phyloP scores from a whole-genome alignment of 2,888 invertebrate genomes.

The Himalopsyche kuldschensis region DNA sequence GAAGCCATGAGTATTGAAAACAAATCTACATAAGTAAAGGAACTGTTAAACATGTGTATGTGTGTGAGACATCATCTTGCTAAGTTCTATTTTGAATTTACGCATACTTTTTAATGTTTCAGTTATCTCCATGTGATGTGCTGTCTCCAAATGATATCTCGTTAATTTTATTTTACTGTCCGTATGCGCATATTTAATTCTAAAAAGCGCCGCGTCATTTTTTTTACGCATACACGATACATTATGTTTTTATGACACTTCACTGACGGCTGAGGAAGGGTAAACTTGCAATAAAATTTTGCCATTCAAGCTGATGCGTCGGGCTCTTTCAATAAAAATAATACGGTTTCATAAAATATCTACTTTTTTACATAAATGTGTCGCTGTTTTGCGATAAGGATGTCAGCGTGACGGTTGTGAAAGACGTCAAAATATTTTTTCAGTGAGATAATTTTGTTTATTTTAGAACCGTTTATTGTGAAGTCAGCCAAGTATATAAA shows the following conservation, averaged over 20 bases:
- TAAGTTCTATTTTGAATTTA: background rate
- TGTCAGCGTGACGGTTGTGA: no score
- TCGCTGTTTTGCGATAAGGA: no score
- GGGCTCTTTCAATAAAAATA: background rate
- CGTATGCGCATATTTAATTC: background rate
- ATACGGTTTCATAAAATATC: background rate
- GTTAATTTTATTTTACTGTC: background rate
- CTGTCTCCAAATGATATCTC: background rate
- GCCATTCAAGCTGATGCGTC: background rate
- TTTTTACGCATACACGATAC: background rate
- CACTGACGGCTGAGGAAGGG: background rate
- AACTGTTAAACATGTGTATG: no score
- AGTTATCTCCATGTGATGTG: background rate
- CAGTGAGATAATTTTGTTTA: no score
- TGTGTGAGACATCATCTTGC: no score
- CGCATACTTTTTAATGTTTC: background rate
- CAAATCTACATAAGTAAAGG: no score
- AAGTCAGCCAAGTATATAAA: no score
- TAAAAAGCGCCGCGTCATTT: background rate
- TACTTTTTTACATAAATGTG: background rate
- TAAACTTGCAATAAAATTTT: background rate
- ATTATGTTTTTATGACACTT: background rate
- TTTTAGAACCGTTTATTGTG: no score
- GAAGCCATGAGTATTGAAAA: no score
- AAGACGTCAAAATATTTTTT: no score